Percentiles rank a stretch among this genome's conserved stretches.
Evolutionary conservation across 2,113 vertebrate genomes (phyloP).

Genomic region (Scomber colias): DNA sequence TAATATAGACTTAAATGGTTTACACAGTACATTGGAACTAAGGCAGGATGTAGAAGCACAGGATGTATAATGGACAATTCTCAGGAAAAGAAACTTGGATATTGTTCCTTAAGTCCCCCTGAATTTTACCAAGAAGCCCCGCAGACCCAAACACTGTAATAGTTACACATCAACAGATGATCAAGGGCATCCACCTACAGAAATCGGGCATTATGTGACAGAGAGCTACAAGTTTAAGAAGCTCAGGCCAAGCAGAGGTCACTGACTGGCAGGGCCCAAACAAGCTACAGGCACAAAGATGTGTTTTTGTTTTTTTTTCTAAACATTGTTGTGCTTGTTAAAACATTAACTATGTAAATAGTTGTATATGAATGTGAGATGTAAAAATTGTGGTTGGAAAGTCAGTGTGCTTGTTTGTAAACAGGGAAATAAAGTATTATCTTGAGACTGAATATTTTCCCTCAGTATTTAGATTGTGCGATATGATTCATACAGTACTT

Average conservation of each 20-base stretch:
- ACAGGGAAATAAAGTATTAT: constrained; percentile 62
- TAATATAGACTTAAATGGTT: not conserved
- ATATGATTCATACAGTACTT: not conserved
- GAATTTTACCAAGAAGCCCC: not conserved
- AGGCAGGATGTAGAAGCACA: not conserved
- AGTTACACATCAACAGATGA: not conserved
- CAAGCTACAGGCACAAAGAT: constrained; percentile 8
- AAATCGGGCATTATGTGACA: constrained; percentile 12
- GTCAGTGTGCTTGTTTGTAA: constrained; percentile 37
- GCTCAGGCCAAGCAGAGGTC: not conserved
- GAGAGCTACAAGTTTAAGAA: not conserved
- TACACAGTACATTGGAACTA: not conserved
- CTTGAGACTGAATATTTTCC: not conserved
- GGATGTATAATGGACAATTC: not conserved
- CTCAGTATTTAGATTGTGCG: not conserved
- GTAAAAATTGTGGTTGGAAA: constrained; percentile 9
- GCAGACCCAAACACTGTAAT: not conserved
- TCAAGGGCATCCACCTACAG: not conserved
- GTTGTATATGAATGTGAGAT: constrained; percentile 44
- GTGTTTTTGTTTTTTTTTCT: not conserved
- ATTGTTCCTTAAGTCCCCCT: not conserved
- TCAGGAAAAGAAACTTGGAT: constrained; percentile 18
- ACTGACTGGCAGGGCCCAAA: not conserved
- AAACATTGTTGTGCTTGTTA: constrained; percentile 6
- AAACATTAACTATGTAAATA: constrained; percentile 52